phyloP scores from a whole-genome alignment of 2,888 invertebrate species.

The Nephrotoma appendiculata region DNA sequence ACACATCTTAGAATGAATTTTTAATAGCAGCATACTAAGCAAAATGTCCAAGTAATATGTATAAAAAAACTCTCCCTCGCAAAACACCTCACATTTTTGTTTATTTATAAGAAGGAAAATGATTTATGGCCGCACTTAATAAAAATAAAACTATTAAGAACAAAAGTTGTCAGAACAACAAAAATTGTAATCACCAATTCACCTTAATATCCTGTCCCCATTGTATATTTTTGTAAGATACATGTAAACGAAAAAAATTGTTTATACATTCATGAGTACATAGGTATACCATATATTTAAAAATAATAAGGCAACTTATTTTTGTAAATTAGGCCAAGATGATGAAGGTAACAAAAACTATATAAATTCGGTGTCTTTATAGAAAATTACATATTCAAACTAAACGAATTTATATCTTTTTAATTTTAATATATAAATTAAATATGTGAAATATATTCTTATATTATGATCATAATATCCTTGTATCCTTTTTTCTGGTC shows the following conservation, averaged over 20 bases:
- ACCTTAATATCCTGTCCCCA: not conserved
- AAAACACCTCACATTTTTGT: not conserved
- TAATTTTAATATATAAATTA: not conserved
- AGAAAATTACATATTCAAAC: not conserved
- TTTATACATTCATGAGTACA: not conserved
- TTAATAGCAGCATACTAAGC: too few relatives aligned
- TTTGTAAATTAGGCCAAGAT: not conserved
- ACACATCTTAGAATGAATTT: too few relatives aligned
- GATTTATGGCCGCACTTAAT: not conserved
- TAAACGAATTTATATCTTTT: not conserved
- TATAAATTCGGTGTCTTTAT: not conserved
- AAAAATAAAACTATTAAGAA: not conserved
- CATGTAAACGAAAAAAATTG: not conserved
- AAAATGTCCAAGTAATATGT: not conserved
- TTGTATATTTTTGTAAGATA: not conserved
- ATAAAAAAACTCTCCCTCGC: not conserved
- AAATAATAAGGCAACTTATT: not conserved
- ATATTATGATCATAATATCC: not conserved
- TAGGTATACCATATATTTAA: not conserved
- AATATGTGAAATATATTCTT: not conserved
- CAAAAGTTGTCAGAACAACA: not conserved
- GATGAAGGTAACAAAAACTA: not conserved
- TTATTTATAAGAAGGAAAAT: not conserved
- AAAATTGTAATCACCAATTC: not conserved
- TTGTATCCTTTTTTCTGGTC: not conserved